Base-by-base conservation (phyloP, 2,797 vertebrate genomes). In the Urophycis tenuis region DNA sequence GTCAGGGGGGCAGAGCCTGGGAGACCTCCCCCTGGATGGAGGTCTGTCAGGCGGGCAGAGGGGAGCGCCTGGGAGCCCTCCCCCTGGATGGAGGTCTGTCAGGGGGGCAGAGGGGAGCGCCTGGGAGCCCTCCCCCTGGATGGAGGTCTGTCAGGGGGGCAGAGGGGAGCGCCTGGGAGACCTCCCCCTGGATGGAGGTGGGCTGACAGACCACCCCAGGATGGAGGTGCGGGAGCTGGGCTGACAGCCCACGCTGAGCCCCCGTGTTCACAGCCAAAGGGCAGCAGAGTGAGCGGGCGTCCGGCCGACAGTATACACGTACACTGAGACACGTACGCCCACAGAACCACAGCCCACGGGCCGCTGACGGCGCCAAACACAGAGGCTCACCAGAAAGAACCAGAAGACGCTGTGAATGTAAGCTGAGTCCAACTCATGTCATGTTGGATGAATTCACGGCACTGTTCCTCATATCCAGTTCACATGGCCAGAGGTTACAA, bases 11-110 rank as follows among this genome's bases (percentile, higher is more conserved):
- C 84, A 81, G 80, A 72, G 81, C 67, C 60, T 80, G 77, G 73
- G 72, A 85, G 77, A 89, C 89, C 85, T 91, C 88, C 89, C 87
- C 80, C 60, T 67, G 79, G 88, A 88, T 72, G 6, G n/a, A n/a
- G n/a, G n/a, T n/a, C 49, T 88, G 84, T 89, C 84, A 85, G 75
- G 82, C 79, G 82, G 82, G 87, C 84, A 81, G 80, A 72, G 77
- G 86, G 86, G 36, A 73, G 80, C 75, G 81, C 67, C 60, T 80
- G 77, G 73, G 72, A 85, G 77, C 88, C 89, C 85, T 91, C 88
- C 89, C 87, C 80, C 60, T 67, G 79, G 88, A 88, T 72, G 6
- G n/a, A n/a, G n/a, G n/a, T n/a, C 49, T 88, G 84, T 89, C 84
- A 85, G 75, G 82, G 79, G 82, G 82, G 87, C 84, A 81, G 80